Conservation (phyloP, 92 coral and sea anemone species). For the Porites divaricata region DNA sequence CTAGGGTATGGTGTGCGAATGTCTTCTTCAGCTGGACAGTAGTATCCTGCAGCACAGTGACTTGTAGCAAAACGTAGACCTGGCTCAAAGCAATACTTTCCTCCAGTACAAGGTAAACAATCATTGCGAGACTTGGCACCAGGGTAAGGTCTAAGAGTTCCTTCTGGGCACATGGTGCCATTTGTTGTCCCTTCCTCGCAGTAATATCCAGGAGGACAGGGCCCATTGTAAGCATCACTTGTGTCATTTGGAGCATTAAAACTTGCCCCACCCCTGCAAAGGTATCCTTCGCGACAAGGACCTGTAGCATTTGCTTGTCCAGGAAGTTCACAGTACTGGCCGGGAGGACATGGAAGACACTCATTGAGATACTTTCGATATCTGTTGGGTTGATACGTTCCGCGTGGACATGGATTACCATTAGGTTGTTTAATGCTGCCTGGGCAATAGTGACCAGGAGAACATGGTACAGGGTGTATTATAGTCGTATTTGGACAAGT, state of each 20-base stretch:
- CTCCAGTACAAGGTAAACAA: conserved; percentile 87
- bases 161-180: conserved; percentile 87
- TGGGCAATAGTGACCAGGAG: conserved; percentile 91
- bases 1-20: conserved; percentile 74
- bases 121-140: conserved; percentile 78
- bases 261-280: conserved; percentile 83
- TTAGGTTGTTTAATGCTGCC: conserved; percentile 51
- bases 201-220: conserved; percentile 80
- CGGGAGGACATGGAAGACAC: conserved; percentile 82
- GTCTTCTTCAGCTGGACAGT: conserved; percentile 84
- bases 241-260: conserved; percentile 69
- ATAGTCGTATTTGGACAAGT: conserved; percentile 91
- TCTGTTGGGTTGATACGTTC: conserved; percentile 76
- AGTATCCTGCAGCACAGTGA: conserved; percentile 79
- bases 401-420: conserved; percentile 84
- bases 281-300: conserved; percentile 74
- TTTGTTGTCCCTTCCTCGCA: conserved; percentile 84
- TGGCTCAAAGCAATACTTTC: conserved; percentile 80
- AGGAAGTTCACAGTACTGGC: conserved; percentile 71
- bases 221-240: conserved; percentile 56
- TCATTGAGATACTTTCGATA: conserved; percentile 75
- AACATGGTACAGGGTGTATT: conserved; percentile 71
- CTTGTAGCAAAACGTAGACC: conserved; percentile 76
- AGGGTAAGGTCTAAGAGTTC: conserved; percentile 78
- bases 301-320: conserved; percentile 80